These are phyloP conservation scores for Cylindroiulus punctatus DNA, from an alignment of 2,888 invertebrate genomes.

Conservation along the genomic window DNA sequence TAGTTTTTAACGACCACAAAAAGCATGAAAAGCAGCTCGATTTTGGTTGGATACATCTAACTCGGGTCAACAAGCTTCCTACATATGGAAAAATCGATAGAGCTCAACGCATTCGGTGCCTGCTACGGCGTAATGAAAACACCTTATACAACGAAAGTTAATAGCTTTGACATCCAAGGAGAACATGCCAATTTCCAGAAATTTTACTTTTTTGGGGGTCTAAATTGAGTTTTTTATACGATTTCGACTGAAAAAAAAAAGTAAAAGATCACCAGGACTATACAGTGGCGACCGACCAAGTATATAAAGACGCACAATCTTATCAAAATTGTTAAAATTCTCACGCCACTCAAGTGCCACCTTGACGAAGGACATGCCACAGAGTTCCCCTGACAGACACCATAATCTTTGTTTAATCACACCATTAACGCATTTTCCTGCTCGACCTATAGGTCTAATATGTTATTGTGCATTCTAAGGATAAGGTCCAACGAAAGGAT, in stretches of 20 bases:
- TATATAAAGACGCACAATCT: neutral
- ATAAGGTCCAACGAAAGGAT: neutral
- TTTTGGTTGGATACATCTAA: neutral
- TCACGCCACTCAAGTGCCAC: slow-evolving; percentile 22
- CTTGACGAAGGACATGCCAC: slow-evolving; percentile 25
- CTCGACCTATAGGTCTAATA: neutral
- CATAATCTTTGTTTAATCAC: slow-evolving; percentile 24
- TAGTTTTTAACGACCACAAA: slow-evolving; percentile 13
- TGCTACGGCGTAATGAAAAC: neutral
- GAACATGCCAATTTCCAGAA: neutral
- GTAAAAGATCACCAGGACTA: neutral
- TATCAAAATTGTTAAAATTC: slow-evolving; percentile 22
- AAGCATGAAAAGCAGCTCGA: neutral
- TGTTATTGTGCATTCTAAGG: neutral
- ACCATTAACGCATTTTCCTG: slow-evolving; percentile 3
- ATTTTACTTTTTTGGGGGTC: neutral
- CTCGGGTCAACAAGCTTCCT: slow-evolving; percentile 1
- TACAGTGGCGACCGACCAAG: neutral
- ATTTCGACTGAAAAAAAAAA: neutral
- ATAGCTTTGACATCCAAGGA: neutral
- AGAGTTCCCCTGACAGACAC: neutral
- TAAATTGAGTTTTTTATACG: neutral
- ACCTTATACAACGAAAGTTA: neutral
- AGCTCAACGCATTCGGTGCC: neutral
- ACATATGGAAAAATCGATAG: neutral